Percentiles rank a stretch among this genome's conserved stretches.
Evolutionary conservation across 2,888 invertebrate genomes (phyloP).

Genomic region (Thumatha senex): DNA sequence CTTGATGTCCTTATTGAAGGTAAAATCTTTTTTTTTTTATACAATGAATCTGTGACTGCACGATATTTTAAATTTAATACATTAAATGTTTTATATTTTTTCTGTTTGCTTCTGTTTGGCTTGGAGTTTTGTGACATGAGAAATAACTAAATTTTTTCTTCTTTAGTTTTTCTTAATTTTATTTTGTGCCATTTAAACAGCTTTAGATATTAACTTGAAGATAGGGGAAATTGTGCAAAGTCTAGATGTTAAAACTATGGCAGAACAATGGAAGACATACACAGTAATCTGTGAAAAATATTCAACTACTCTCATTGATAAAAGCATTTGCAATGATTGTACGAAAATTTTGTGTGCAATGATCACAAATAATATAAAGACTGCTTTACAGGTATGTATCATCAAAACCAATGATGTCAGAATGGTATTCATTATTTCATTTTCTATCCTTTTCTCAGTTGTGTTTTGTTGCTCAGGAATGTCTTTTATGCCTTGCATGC

Average conservation of each 20-base stretch:
- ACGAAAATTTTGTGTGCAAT: constrained; percentile 51
- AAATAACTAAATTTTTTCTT: too few species aligned
- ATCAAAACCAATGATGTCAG: too few species aligned
- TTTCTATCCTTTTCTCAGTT: too few species aligned
- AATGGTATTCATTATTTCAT: too few species aligned
- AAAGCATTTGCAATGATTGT: constrained; percentile 52
- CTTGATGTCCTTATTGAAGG: constrained; percentile 63
- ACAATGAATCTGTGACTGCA: too few species aligned
- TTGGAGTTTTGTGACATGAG: too few species aligned
- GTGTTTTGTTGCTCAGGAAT: not conserved
- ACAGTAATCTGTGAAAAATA: constrained; percentile 74
- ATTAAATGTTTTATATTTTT: too few species aligned
- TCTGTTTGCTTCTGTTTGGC: too few species aligned
- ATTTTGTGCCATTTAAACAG: constrained; percentile 42
- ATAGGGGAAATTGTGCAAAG: constrained; percentile 74
- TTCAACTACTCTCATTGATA: constrained; percentile 53
- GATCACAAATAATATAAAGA: constrained; percentile 53
- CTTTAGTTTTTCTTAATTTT: not conserved
- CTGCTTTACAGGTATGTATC: constrained; percentile 54
- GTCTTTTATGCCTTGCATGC: too few species aligned
- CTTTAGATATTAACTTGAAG: constrained; percentile 68
- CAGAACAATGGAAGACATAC: constrained; percentile 82
- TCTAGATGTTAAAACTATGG: constrained; percentile 80
- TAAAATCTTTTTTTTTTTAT: constrained; percentile 23
- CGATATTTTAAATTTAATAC: too few species aligned